Evolutionary conservation across 1,140 invertebrate species (phyloP), one percentile per base, ranked within the genome.

Genomic region (Papilio polytes): DNA sequence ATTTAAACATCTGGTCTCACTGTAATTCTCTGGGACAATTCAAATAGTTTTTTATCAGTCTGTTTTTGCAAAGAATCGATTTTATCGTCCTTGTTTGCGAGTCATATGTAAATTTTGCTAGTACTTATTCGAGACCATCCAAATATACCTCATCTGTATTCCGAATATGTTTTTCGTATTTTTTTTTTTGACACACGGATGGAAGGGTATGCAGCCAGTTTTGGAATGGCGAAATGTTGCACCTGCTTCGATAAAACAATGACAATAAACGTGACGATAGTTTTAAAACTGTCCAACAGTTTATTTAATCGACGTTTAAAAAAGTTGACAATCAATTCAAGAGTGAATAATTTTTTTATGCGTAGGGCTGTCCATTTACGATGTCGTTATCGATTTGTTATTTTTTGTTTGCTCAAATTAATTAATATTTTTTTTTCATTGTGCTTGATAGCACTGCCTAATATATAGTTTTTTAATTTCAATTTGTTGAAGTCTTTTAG

Each of bases 311-410:
- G 46, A 8, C 41, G 74, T 53, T 51, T 74, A 53, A 48, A 48
- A 76, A 76, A 76, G 18, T 76, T 76, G 74, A 76, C 74, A 51
- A 76, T 76, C 74, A 53, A 76, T 76, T 48, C n/a, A 22, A n/a
- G 73, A 48, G 1, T 12, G 44, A 74, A 74, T 20, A 22, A 74
- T 9, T 48, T 63, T n/a, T 63, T 20, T 74, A 13, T 26, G 12
- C 41, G 36, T 46, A 74, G 72, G 72, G 72, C 12, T 74, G 72
- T 41, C 3, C 26, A 70, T 70, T 70, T 31, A 20, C 4, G 8
- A 44, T 46, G 15, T 74, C 15, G 9, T 15, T 56, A 31, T 77
- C 74, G 74, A 77, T 56, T 59, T 4, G 15, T 3, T 53, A 1
- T 59, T 20, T 22, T 59, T 20, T 20, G 10, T 10, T 59, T 59